Conservation (phyloP, 2,113 vertebrate genomes). For the Alligator mississippiensis region DNA sequence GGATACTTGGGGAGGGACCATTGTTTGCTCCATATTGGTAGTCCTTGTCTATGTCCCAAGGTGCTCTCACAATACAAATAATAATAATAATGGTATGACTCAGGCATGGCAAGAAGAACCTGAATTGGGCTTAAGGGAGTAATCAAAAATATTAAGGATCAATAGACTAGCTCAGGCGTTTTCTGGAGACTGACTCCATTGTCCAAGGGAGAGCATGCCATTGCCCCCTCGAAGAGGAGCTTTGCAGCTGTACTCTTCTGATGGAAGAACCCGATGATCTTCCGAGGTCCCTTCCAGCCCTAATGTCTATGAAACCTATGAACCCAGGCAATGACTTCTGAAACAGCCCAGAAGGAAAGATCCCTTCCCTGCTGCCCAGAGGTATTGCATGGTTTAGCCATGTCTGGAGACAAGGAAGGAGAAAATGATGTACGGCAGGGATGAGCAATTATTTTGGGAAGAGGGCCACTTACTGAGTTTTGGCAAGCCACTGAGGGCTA, state of each 20-base stretch:
- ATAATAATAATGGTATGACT: neutral
- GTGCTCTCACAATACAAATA: neutral
- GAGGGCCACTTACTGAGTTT: too few relatives aligned
- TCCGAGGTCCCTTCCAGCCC: too few relatives aligned
- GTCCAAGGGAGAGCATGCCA: neutral
- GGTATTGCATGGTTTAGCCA: neutral
- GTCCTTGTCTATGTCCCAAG: neutral
- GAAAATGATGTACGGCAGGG: neutral
- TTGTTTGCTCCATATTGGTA: too few relatives aligned
- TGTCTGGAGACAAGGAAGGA: neutral
- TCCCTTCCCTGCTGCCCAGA: accelerated
- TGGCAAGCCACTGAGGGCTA: too few relatives aligned
- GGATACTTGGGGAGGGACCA: accelerated
- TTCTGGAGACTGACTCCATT: neutral
- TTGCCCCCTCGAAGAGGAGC: neutral
- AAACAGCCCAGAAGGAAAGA: neutral
- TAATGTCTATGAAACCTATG: too few relatives aligned
- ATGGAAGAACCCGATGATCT: neutral
- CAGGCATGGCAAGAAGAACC: neutral
- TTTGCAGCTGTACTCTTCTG: neutral
- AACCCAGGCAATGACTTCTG: accelerated
- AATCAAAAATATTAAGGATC: neutral
- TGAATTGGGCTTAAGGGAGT: neutral
- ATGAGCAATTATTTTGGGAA: too few relatives aligned
- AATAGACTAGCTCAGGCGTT: neutral